Conservation (phyloP, 2,113 vertebrate genomes). For the Proterorhinus semilunaris region DNA sequence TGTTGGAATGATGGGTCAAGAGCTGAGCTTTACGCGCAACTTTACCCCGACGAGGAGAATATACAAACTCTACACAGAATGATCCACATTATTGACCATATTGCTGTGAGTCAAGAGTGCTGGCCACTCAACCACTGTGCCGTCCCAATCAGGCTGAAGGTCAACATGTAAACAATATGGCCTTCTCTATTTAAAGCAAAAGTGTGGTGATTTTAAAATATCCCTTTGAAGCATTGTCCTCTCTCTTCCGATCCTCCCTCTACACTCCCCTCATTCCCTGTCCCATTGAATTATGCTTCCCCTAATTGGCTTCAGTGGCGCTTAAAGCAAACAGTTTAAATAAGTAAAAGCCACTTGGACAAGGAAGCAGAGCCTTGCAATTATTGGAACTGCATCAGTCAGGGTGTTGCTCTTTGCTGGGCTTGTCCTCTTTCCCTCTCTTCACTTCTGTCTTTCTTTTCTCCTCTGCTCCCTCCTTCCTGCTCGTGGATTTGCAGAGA, state of each 20-base stretch:
- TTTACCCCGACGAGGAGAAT: too few species aligned
- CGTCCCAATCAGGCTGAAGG: too few species aligned
- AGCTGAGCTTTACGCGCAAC: too few species aligned
- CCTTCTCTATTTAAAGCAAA: slow-evolving; percentile 7
- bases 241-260: slow-evolving; percentile 12
- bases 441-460: slow-evolving; percentile 9
- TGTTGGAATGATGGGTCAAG: too few species aligned
- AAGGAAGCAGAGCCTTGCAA: slow-evolving; percentile 73
- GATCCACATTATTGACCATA: too few species aligned
- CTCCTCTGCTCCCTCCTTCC: slow-evolving; percentile 26
- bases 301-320: slow-evolving; percentile 77
- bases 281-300: slow-evolving; percentile 74
- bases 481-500: slow-evolving; percentile 8
- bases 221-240: slow-evolving; percentile 7
- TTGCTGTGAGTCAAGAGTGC: too few species aligned
- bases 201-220: slow-evolving; percentile 34
- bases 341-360: slow-evolving; percentile 79
- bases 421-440: slow-evolving; percentile 25
- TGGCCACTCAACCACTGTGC: too few species aligned
- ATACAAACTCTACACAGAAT: too few species aligned
- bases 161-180: neutral
- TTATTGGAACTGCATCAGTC: slow-evolving; percentile 83
- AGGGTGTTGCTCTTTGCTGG: slow-evolving; percentile 46
- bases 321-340: slow-evolving; percentile 83
- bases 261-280: slow-evolving; percentile 52